Evolutionary conservation across 1,140 invertebrate genomes (phyloP).

Genomic region (Lepidurus couesii): DNA sequence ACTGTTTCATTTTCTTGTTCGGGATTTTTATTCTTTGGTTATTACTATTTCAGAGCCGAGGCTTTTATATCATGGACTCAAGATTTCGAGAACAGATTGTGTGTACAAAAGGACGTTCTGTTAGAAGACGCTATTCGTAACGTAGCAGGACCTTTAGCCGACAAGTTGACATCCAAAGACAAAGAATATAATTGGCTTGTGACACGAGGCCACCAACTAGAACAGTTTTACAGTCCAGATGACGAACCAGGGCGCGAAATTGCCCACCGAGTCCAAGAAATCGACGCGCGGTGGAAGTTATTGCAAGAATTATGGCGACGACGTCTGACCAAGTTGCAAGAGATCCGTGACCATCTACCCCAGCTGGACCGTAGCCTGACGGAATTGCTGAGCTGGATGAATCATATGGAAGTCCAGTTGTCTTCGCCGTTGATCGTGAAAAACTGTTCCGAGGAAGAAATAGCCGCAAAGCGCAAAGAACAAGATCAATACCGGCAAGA

Average conservation of each 20-base stretch:
- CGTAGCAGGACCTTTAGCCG: conserved; percentile 47
- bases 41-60: not conserved
- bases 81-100: not conserved
- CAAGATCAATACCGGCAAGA: conserved; percentile 70
- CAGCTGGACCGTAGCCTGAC: conserved; percentile 66
- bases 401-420: conserved; percentile 65
- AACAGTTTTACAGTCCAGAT: conserved; percentile 47
- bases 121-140: conserved; percentile 28
- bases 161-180: conserved; percentile 68
- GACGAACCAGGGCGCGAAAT: conserved; percentile 53
- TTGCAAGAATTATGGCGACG: conserved; percentile 61
- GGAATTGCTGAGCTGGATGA: conserved; percentile 68
- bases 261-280: conserved; percentile 55
- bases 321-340: conserved; percentile 63
- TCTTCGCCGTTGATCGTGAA: conserved; percentile 63
- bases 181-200: conserved; percentile 71
- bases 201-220: conserved; percentile 59
- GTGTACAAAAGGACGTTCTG: conserved; percentile 15
- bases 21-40: not conserved
- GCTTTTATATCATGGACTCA: not conserved
- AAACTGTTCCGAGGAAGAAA: conserved; percentile 56
- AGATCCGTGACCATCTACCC: conserved; percentile 63
- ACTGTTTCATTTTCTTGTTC: not conserved
- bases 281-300: conserved; percentile 67
- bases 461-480: conserved; percentile 64